A percentile compares a stretch with the other conserved stretches of the same genome.
These are phyloP conservation scores for Chionoecetes opilio DNA, from an alignment of 1,140 invertebrate species.

Conservation along the genomic window DNA sequence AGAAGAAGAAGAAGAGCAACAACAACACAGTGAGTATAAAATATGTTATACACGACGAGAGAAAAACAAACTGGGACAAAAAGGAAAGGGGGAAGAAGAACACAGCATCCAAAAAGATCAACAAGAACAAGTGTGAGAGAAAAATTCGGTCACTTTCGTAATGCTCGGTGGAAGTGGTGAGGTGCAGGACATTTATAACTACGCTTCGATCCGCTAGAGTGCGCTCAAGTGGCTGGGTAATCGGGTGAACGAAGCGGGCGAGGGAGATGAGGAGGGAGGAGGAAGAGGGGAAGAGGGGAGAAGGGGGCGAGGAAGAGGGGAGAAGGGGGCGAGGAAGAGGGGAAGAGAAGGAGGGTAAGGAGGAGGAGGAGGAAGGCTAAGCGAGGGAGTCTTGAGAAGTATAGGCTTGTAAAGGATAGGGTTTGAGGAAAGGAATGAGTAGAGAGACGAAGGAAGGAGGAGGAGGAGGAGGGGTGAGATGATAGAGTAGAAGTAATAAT, in stretches of 20 bases:
- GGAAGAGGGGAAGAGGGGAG: not conserved
- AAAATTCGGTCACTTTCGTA: not conserved
- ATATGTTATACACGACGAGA: too few species aligned
- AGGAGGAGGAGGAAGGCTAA: not conserved
- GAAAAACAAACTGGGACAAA: too few species aligned
- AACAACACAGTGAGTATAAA: too few species aligned
- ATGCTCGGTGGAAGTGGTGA: not conserved
- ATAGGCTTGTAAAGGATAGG: too few species aligned
- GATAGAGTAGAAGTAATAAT: not conserved
- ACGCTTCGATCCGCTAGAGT: constrained; percentile 66
- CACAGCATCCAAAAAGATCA: not conserved
- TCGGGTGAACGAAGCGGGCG: constrained; percentile 35
- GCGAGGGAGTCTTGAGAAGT: too few species aligned
- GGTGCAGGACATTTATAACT: constrained; percentile 56
- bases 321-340: not conserved
- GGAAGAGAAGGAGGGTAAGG: not conserved
- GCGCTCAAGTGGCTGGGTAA: constrained; percentile 70
- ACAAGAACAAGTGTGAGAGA: not conserved
- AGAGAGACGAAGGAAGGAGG: not conserved
- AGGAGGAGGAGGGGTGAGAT: too few species aligned
- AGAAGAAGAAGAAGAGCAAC: too few species aligned
- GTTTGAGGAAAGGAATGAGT: too few species aligned
- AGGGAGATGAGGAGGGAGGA: not conserved
- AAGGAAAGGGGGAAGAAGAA: not conserved
- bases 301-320: not conserved